Conservation (phyloP, 2,888 invertebrate species). For the Dicranocentrus wangi region DNA sequence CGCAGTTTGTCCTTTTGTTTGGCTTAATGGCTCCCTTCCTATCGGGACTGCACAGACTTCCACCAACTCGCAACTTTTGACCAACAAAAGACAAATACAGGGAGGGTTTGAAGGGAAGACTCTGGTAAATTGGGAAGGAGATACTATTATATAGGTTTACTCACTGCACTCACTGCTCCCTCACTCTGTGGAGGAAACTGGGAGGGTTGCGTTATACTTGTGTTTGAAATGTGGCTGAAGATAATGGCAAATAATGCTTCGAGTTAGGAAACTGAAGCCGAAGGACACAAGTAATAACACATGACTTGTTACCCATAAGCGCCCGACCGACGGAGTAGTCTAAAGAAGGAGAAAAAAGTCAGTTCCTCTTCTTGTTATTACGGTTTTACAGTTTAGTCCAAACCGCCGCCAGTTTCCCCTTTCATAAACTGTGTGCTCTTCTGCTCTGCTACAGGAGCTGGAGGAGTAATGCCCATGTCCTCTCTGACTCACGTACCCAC, state of each 20-base stretch:
- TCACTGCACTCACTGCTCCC: background rate
- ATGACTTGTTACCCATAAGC: slow-evolving; percentile 24
- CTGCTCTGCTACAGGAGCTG: too few relatives aligned
- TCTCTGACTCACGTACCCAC: background rate
- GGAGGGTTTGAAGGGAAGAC: slow-evolving; percentile 25
- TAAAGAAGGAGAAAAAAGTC: too few relatives aligned
- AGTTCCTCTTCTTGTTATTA: slow-evolving; percentile 48
- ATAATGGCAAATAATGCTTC: slow-evolving; percentile 55
- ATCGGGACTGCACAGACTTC: slow-evolving; percentile 53
- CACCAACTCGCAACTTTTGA: slow-evolving; percentile 9
- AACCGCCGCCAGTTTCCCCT: slow-evolving; percentile 31
- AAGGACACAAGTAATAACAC: slow-evolving; percentile 16
- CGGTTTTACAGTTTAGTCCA: slow-evolving; percentile 41
- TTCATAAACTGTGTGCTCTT: too few relatives aligned
- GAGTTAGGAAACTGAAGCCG: slow-evolving; percentile 42
- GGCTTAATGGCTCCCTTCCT: slow-evolving; percentile 64
- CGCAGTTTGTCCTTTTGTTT: slow-evolving; percentile 54
- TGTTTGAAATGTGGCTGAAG: slow-evolving; percentile 54
- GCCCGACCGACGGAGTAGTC: background rate
- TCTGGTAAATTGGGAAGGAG: slow-evolving; percentile 23
- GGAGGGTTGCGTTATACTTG: slow-evolving; percentile 36
- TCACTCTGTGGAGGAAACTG: background rate
- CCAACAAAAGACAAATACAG: slow-evolving; percentile 36
- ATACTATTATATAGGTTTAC: background rate
- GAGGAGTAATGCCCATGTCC: too few relatives aligned